Percentiles rank a stretch among this genome's conserved stretches.
These are phyloP conservation scores for Acronicta psi DNA, from an alignment of 2,888 invertebrate species.

Conservation along the genomic window DNA sequence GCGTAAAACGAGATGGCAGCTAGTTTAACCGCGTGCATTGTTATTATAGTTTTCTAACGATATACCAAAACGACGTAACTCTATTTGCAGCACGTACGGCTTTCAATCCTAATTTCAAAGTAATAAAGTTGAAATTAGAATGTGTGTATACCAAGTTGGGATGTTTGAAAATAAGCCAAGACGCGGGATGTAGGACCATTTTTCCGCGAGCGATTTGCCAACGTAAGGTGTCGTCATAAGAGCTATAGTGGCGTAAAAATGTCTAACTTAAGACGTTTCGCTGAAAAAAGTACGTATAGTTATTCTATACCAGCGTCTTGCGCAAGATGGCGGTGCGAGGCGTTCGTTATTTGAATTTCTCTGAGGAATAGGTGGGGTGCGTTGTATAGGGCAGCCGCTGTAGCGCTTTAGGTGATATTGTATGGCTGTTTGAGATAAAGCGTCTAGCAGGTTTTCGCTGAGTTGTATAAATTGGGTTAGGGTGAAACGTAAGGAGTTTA, in stretches of 20 bases:
- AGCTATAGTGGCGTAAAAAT: slow-evolving; percentile 88
- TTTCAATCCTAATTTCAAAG: not conserved
- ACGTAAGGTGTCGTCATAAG: slow-evolving; percentile 85
- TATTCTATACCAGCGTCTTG: slow-evolving; percentile 88
- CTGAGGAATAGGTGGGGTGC: slow-evolving; percentile 84
- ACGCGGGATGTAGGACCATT: slow-evolving; percentile 79
- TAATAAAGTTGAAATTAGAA: slow-evolving; percentile 30
- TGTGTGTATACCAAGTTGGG: slow-evolving; percentile 27
- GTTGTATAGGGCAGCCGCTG: slow-evolving; percentile 71
- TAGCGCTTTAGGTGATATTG: slow-evolving; percentile 68
- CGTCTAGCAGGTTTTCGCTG: slow-evolving; percentile 62
- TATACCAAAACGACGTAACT: slow-evolving; percentile 56
- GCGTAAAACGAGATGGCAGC: slow-evolving; percentile 72
- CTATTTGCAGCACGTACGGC: not conserved
- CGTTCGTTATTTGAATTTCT: slow-evolving; percentile 88
- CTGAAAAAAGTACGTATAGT: slow-evolving; percentile 80
- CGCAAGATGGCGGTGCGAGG: slow-evolving; percentile 86
- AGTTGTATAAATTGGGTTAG: slow-evolving; percentile 47
- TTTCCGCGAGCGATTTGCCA: slow-evolving; percentile 87
- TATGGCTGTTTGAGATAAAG: slow-evolving; percentile 55
- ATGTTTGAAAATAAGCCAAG: slow-evolving; percentile 52
- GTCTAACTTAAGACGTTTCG: slow-evolving; percentile 86
- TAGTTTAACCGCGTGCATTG: slow-evolving; percentile 77
- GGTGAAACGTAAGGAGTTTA: slow-evolving; percentile 47
- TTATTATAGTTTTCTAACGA: slow-evolving; percentile 80